These are phyloP conservation scores for Aldabrachelys gigantea DNA, from an alignment of 2,113 vertebrate species.

Conservation along the genomic window DNA sequence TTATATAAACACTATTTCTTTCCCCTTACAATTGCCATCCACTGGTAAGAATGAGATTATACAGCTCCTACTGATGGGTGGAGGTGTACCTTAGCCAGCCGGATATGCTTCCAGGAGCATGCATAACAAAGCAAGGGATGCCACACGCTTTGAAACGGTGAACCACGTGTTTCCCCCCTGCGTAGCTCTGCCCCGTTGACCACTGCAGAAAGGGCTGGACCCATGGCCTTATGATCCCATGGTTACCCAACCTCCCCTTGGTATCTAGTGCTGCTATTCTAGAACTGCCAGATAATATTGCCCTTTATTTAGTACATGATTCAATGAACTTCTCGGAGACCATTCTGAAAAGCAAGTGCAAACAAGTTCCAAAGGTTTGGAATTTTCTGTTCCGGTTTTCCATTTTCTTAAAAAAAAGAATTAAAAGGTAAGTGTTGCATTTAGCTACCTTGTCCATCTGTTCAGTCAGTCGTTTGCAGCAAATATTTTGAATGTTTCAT, in stretches of 20 bases:
- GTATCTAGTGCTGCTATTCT: neutral
- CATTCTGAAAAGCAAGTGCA: neutral
- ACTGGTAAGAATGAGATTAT: neutral
- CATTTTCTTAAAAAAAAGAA: neutral
- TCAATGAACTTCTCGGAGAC: neutral
- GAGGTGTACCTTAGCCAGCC: neutral
- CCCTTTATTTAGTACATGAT: neutral
- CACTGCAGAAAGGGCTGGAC: neutral
- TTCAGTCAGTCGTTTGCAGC: neutral
- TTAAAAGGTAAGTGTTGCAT: neutral
- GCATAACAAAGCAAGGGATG: neutral
- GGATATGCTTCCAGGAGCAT: neutral
- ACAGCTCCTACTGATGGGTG: neutral
- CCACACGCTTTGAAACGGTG: neutral
- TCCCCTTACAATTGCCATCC: neutral
- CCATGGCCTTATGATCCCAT: neutral
- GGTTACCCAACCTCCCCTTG: neutral
- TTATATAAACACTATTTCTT: neutral
- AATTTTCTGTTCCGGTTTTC: neutral
- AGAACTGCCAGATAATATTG: neutral
- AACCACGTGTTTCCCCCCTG: neutral
- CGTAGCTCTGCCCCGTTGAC: neutral
- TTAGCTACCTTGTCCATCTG: neutral
- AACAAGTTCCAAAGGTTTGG: rapidly evolving
- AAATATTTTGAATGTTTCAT: neutral